phyloP scores from a whole-genome alignment of 2,113 vertebrate genomes.

The Falco punctatus region DNA sequence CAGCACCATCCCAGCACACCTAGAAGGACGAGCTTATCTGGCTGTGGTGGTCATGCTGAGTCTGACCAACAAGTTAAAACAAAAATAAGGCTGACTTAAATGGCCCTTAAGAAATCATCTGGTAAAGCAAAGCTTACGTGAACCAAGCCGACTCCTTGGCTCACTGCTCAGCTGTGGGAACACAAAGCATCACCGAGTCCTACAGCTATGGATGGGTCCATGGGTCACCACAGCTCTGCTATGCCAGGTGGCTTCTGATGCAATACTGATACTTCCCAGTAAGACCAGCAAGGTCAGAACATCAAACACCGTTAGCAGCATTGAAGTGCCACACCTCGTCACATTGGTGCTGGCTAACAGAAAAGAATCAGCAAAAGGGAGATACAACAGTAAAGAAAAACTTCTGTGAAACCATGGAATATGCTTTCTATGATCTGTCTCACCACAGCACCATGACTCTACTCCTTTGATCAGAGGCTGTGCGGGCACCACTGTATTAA shows the following conservation, averaged over 20 bases:
- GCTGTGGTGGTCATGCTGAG: neutral
- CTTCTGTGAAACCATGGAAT: neutral
- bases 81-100: neutral
- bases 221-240: neutral
- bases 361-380: neutral
- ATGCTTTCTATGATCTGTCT: neutral
- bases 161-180: neutral
- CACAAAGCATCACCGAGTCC: neutral
- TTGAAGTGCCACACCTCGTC: neutral
- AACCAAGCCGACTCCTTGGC: neutral
- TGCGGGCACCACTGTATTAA: neutral
- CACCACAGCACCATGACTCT: neutral
- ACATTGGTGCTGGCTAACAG: neutral
- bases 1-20: neutral
- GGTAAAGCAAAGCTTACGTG: neutral
- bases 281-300: neutral
- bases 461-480: neutral
- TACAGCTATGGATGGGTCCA: no score
- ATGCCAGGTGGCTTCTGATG: neutral
- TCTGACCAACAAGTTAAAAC: neutral
- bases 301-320: neutral
- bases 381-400: neutral
- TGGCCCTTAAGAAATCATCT: neutral
- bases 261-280: neutral
- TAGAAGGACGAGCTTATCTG: neutral